Evolutionary conservation across 2,797 vertebrate species (phyloP).

Genomic region (Adrianichthys oophorus): DNA sequence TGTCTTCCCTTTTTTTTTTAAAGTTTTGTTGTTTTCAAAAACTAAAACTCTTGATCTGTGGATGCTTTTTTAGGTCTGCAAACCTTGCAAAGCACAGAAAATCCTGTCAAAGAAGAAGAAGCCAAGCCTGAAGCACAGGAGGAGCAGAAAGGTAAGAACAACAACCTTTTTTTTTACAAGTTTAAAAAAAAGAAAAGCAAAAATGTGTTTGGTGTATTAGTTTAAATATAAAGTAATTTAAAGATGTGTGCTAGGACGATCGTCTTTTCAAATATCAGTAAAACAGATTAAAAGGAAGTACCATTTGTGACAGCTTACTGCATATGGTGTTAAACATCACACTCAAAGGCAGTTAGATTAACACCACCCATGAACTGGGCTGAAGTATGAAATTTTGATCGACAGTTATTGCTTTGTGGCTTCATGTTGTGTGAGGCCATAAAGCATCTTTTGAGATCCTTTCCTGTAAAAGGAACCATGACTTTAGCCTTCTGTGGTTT

Average conservation of each 20-base stretch:
- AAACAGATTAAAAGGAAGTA: constrained; percentile 47
- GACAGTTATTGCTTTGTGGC: too few relatives aligned
- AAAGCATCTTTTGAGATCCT: neutral
- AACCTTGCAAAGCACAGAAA: constrained; percentile 49
- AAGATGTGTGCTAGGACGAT: constrained; percentile 30
- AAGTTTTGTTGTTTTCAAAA: neutral
- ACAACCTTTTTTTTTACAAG: too few relatives aligned
- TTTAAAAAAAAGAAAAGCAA: neutral
- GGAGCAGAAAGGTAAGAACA: constrained; percentile 54
- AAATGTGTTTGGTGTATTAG: neutral
- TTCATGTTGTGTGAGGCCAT: neutral
- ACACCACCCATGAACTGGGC: neutral
- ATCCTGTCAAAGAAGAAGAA: constrained; percentile 8
- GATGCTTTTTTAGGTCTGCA: constrained; percentile 53
- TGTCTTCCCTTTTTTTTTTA: neutral
- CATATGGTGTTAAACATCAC: neutral
- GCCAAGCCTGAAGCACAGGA: constrained; percentile 24
- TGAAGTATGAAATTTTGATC: neutral
- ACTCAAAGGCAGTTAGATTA: neutral
- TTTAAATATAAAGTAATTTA: neutral
- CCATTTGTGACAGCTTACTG: neutral
- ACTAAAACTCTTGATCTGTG: neutral
- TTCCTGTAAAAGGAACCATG: too few relatives aligned
- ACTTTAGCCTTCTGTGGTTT: too few relatives aligned
- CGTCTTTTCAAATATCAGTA: constrained; percentile 55